Evolutionary conservation across 2,888 invertebrate species (phyloP), one percentile per base, ranked within the genome.

Genomic region (Pogonocherus hispidulus): DNA sequence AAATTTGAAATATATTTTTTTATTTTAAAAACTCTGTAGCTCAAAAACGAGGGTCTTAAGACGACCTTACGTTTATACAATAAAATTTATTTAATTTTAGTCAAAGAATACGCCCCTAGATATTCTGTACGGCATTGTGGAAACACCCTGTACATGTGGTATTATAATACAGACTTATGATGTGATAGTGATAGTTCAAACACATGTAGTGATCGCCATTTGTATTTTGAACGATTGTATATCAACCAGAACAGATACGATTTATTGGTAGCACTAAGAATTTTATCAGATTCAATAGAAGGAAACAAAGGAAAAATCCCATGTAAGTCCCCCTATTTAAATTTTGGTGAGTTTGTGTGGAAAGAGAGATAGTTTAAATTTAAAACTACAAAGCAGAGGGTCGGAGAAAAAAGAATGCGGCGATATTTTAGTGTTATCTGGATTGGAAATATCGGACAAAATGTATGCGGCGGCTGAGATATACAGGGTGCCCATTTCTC

Each of bases 381-480:
- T 77, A 78, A 79, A 79, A 78, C 69, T 78, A 77, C 76, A 77
- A 77, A 75, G 76, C 77, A 66, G 76, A 76, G 79, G 78, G 78
- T 78, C 78, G 75, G 76, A 76, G 76, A 77, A 79, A 74, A 79
- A 80, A 79, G 81, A 82, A 82, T 81, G 79, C 76, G 79, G 80
- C 83, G 79, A 84, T 83, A 84, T 84, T 84, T 84, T 82, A 83
- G 79, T 78, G 83, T 81, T 84, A 84, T 84, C 84, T 76, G 80
- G 79, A 80, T 78, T 80, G 78, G 77, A 77, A 78, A 76, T 80
- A 79, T 78, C 77, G 76, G 75, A 76, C 75, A n/a, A n/a, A n/a
- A n/a, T n/a, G n/a, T n/a, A 73, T 74, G 72, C 23, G 70, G 75
- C 73, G 73, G 66, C 69, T 68, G 70, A 66, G 68, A 49, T 56